Conservation (phyloP, 2,888 invertebrate species). For the Chydorus sphaericus region DNA sequence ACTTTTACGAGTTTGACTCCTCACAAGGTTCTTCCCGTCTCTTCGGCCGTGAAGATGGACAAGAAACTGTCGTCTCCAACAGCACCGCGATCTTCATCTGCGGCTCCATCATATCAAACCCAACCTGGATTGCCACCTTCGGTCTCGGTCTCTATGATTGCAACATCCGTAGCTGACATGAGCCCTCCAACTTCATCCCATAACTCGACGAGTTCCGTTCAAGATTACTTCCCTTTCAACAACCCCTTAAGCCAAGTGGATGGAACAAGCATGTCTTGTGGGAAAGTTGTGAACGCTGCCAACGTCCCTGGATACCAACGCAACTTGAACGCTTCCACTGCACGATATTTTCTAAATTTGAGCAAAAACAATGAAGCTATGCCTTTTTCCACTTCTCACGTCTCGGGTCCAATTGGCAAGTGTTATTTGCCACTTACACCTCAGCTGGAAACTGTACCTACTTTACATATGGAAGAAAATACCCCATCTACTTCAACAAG, state of each 20-base stretch:
- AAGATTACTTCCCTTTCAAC: constrained; percentile 78
- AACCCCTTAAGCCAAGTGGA: constrained; percentile 49
- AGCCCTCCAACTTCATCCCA: constrained; percentile 12
- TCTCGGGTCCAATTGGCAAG: background rate
- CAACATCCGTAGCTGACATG: constrained; percentile 14
- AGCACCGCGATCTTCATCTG: no score
- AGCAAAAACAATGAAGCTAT: no score
- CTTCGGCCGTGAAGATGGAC: no score
- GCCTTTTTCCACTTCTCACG: background rate
- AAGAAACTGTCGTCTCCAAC: constrained; percentile 3
- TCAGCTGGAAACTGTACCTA: no score
- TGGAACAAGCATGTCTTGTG: constrained; percentile 46
- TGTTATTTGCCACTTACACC: background rate
- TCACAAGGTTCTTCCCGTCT: constrained; percentile 10
- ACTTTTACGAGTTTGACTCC: constrained; percentile 12
- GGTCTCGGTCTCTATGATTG: constrained; percentile 15
- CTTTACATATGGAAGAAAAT: background rate
- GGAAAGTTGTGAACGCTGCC: constrained; percentile 55
- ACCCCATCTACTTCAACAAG: background rate
- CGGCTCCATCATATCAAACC: no score
- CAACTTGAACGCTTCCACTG: constrained; percentile 26
- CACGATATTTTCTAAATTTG: background rate
- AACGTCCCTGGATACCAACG: constrained; percentile 85
- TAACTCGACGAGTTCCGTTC: constrained; percentile 27
- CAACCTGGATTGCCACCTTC: no score